phyloP scores from a whole-genome alignment of 2,888 invertebrate species.

The Anodontia alba region DNA sequence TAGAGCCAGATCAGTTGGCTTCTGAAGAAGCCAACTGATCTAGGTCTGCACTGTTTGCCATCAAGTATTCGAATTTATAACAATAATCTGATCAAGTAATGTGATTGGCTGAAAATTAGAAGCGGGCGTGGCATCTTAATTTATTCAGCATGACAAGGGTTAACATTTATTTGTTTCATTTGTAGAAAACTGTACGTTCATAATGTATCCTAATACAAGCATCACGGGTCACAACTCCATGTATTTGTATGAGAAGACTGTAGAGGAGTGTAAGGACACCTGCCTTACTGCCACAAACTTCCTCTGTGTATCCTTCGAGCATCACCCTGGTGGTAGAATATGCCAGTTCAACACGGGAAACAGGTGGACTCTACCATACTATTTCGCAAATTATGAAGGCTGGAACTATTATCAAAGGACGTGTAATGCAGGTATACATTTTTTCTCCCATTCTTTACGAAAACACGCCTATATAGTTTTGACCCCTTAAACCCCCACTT shows the following conservation, averaged over 20 bases:
- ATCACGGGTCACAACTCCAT: constrained; percentile 51
- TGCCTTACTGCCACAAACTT: constrained; percentile 26
- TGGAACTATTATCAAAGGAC: constrained; percentile 58
- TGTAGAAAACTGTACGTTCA: constrained; percentile 47
- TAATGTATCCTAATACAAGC: constrained; percentile 24
- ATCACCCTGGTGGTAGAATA: constrained; percentile 27
- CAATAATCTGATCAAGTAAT: too few species aligned
- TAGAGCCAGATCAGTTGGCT: too few species aligned
- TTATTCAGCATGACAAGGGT: too few species aligned
- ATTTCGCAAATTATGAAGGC: constrained; percentile 29
- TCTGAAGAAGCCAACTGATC: too few species aligned
- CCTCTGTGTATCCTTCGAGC: constrained; percentile 55
- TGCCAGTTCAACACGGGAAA: constrained; percentile 59
- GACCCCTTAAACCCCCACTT: too few species aligned
- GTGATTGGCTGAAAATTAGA: too few species aligned
- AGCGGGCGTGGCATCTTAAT: too few species aligned
- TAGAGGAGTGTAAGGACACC: constrained; percentile 37
- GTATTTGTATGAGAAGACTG: constrained; percentile 43
- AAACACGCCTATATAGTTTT: too few species aligned
- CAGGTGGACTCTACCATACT: constrained; percentile 42
- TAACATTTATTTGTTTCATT: constrained; percentile 10
- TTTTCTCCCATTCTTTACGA: too few species aligned
- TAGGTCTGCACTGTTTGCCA: too few species aligned
- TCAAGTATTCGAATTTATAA: too few species aligned
- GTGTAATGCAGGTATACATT: constrained; percentile 53